phyloP scores from a whole-genome alignment of 2,113 vertebrate species.

The Heterotis niloticus region DNA sequence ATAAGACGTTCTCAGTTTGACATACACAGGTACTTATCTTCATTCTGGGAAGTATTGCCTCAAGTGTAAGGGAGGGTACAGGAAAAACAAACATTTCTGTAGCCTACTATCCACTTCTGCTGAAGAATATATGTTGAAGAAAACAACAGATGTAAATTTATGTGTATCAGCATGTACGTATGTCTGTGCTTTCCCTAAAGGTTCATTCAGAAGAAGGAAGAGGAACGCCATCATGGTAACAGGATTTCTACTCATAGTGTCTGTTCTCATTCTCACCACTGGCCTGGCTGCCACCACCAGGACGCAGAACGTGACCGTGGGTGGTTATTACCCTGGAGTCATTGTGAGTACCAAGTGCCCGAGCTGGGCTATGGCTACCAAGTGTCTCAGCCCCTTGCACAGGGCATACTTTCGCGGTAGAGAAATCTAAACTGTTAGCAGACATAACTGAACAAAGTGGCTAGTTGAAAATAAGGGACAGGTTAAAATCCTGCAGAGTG shows the following conservation, averaged over 20 bases:
- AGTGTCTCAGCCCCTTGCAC: no score
- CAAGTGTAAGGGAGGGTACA: neutral
- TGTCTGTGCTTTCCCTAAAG: slow-evolving; percentile 49
- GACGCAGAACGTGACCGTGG: slow-evolving; percentile 96
- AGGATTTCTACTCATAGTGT: slow-evolving; percentile 86
- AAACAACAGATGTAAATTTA: no score
- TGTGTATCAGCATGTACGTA: no score
- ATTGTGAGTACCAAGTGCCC: slow-evolving; percentile 78
- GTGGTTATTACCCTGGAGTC: slow-evolving; percentile 95
- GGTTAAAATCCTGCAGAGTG: no score
- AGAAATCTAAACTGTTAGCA: no score
- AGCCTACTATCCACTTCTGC: neutral
- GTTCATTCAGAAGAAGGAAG: slow-evolving; percentile 92
- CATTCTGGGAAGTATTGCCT: neutral
- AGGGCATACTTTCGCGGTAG: neutral
- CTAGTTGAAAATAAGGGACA: no score
- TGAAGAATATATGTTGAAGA: no score
- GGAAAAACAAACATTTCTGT: neutral
- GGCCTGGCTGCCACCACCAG: slow-evolving; percentile 93
- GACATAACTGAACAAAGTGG: no score
- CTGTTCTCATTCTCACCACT: slow-evolving; percentile 88
- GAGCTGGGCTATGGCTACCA: neutral
- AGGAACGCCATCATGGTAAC: slow-evolving; percentile 93
- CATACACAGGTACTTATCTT: no score
- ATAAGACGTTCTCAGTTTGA: no score